Evolutionary conservation across 2,113 vertebrate species (phyloP).

Genomic region (Saccopteryx bilineata): DNA sequence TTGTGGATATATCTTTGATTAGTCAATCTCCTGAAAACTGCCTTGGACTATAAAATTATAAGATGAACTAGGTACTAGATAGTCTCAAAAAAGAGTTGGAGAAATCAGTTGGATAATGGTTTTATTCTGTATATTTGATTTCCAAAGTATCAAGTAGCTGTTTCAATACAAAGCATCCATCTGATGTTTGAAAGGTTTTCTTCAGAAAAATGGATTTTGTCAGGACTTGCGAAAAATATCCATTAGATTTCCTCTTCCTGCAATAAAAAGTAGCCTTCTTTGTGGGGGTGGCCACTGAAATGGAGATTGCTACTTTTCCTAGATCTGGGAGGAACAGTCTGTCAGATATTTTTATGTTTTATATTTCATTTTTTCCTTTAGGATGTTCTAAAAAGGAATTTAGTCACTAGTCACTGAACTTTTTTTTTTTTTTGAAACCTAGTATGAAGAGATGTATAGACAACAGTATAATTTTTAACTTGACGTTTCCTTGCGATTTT

Average conservation of each 20-base stretch:
- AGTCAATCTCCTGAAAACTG: conserved; percentile 25
- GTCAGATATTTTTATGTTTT: conserved; percentile 19
- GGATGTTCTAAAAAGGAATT: background rate
- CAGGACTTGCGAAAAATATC: background rate
- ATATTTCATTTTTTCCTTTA: background rate
- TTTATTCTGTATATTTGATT: conserved; percentile 26
- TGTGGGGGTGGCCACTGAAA: background rate
- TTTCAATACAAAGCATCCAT: conserved; percentile 20
- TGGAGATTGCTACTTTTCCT: conserved; percentile 2
- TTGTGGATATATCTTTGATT: conserved; percentile 37
- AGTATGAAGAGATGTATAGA: background rate
- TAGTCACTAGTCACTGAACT: background rate
- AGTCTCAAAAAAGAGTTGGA: conserved; percentile 14
- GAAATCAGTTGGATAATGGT: background rate
- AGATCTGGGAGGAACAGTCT: background rate
- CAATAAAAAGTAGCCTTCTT: background rate
- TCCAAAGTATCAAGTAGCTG: background rate
- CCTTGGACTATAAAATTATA: conserved; percentile 32
- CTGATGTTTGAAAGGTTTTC: background rate
- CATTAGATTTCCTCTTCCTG: background rate
- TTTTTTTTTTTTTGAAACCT: background rate
- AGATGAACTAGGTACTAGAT: background rate
- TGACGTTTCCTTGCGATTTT: conserved; percentile 27
- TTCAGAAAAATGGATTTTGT: conserved; percentile 21
- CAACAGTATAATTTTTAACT: conserved; percentile 27